Percentiles rank a stretch among this genome's conserved stretches.
phyloP scores from a whole-genome alignment of 2,888 invertebrate genomes.

The Hybos culiciformis region DNA sequence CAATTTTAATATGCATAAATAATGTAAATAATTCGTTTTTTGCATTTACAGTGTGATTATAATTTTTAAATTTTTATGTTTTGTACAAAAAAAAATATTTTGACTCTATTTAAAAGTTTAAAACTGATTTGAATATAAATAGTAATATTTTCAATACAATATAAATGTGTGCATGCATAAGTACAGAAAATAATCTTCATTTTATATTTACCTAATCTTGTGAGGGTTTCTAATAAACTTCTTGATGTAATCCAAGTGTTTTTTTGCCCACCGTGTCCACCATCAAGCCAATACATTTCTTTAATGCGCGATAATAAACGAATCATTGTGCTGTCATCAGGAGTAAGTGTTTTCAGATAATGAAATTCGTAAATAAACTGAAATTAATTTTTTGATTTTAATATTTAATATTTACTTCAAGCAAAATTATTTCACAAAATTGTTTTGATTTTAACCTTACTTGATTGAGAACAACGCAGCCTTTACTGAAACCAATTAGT shows the following conservation, averaged over 20 bases:
- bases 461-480: constrained; percentile 81
- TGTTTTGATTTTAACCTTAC: constrained; percentile 22
- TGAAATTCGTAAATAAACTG: constrained; percentile 74
- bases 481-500: constrained; percentile 81
- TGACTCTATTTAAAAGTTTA: not conserved
- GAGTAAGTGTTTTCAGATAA: constrained; percentile 51
- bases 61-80: too few species aligned
- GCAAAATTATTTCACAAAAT: not conserved
- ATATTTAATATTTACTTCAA: not conserved
- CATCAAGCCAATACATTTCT: constrained; percentile 81
- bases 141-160: not conserved
- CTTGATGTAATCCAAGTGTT: constrained; percentile 78
- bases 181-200: too few species aligned
- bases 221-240: constrained; percentile 56
- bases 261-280: constrained; percentile 77
- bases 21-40: too few species aligned
- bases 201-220: constrained; percentile 46
- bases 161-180: not conserved
- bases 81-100: not conserved
- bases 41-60: too few species aligned
- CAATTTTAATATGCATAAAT: too few species aligned
- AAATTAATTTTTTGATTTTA: constrained; percentile 8
- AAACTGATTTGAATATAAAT: not conserved
- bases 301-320: constrained; percentile 52
- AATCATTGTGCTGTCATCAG: constrained; percentile 47